phyloP scores from a whole-genome alignment of 2,797 vertebrate genomes.

The Rhyacichthys aspro region DNA sequence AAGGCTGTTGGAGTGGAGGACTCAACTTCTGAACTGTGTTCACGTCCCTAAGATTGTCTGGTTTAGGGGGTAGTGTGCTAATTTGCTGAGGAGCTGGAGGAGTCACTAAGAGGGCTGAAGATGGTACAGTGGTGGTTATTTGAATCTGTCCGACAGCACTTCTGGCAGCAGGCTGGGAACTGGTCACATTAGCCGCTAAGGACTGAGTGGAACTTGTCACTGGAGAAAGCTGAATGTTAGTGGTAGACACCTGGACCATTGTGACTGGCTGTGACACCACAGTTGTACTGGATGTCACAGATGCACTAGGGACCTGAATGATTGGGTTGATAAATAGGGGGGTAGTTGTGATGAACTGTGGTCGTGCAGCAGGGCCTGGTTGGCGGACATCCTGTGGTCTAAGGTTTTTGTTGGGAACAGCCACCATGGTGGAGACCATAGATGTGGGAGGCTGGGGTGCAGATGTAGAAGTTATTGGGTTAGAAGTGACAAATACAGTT shows the following conservation, averaged over 20 bases:
- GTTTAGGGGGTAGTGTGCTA: constrained; percentile 73
- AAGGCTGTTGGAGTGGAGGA: constrained; percentile 63
- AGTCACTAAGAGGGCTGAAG: constrained; percentile 48
- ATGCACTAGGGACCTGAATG: constrained; percentile 89
- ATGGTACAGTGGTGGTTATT: constrained; percentile 63
- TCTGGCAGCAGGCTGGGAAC: constrained; percentile 76
- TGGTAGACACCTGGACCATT: constrained; percentile 89
- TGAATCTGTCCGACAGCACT: constrained; percentile 83
- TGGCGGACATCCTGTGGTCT: constrained; percentile 86
- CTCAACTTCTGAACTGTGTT: constrained; percentile 60
- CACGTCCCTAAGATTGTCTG: constrained; percentile 79
- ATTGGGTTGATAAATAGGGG: constrained; percentile 95
- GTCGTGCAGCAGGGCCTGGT: constrained; percentile 78
- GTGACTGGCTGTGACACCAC: constrained; percentile 89
- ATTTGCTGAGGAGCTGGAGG: constrained; percentile 70
- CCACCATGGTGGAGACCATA: constrained; percentile 89
- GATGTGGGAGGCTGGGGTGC: constrained; percentile 85
- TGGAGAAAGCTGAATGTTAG: constrained; percentile 90
- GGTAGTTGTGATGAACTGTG: constrained; percentile 90
- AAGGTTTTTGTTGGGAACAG: constrained; percentile 87
- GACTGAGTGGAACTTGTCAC: constrained; percentile 75
- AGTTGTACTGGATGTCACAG: constrained; percentile 86
- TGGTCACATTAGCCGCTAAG: constrained; percentile 66
- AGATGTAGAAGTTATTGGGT: constrained; percentile 89
- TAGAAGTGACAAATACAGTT: constrained; percentile 96